Evolutionary conservation across 2,113 vertebrate genomes (phyloP).

Genomic region (Neodon shergylaensis): DNA sequence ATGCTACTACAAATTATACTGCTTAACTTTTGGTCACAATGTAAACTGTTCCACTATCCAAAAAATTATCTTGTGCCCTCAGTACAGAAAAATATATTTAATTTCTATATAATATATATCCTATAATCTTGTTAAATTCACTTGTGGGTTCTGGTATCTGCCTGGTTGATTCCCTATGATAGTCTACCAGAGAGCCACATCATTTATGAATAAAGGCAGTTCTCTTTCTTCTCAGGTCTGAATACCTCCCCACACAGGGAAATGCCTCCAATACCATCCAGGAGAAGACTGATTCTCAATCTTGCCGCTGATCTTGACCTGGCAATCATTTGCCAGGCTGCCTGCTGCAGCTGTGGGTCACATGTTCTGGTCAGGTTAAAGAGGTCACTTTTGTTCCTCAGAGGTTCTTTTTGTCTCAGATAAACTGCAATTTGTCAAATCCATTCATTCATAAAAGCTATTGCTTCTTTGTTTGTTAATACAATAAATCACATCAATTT

Average conservation of each 20-base stretch:
- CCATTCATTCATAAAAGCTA: background rate
- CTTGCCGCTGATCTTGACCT: background rate
- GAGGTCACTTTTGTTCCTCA: background rate
- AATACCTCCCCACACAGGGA: background rate
- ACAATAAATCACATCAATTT: conserved; percentile 4
- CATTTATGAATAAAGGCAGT: conserved; percentile 30
- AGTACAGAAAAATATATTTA: background rate
- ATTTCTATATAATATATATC: background rate
- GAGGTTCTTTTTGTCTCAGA: background rate
- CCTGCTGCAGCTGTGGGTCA: background rate
- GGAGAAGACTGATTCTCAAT: background rate
- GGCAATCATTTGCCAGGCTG: background rate
- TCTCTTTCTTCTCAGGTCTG: background rate
- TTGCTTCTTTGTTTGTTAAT: background rate
- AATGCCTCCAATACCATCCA: background rate
- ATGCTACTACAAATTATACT: background rate
- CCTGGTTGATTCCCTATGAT: background rate
- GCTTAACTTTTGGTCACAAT: conserved; percentile 19
- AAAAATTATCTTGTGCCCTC: background rate
- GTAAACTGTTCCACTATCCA: conserved; percentile 3
- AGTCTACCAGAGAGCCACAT: background rate
- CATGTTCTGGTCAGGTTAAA: background rate
- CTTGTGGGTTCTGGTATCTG: background rate
- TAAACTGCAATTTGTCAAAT: conserved; percentile 22
- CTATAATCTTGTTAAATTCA: conserved; percentile 12